Evolutionary conservation across 2,113 vertebrate species (phyloP).

Genomic region (Pseudolaguvia tuberculata): DNA sequence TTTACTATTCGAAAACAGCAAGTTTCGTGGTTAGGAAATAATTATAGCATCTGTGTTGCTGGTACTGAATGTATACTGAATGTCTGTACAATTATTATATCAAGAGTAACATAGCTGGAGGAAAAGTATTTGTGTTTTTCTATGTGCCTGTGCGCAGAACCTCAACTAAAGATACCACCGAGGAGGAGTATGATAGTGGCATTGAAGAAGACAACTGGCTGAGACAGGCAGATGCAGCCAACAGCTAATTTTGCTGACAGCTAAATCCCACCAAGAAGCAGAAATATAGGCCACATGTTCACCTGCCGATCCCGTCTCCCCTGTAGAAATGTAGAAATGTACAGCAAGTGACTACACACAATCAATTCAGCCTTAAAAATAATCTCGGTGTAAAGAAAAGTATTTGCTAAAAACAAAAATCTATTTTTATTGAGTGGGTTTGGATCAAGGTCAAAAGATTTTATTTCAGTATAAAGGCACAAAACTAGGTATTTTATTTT

Average conservation of each 20-base stretch:
- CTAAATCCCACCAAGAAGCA: conserved; percentile 49
- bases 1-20: no score
- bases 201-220: conserved; percentile 85
- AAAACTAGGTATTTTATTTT: conserved; percentile 38
- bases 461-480: conserved; percentile 51
- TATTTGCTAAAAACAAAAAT: conserved; percentile 65
- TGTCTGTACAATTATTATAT: neutral
- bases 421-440: conserved; percentile 57
- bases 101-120: no score
- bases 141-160: conserved; percentile 59
- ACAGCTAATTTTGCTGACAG: conserved; percentile 67
- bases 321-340: conserved; percentile 2
- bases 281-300: conserved; percentile 47
- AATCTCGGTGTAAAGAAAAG: conserved; percentile 65
- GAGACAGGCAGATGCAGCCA: conserved; percentile 80
- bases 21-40: no score
- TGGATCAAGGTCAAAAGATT: conserved; percentile 55
- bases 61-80: neutral
- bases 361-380: conserved; percentile 56
- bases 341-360: conserved; percentile 13
- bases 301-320: conserved; percentile 43
- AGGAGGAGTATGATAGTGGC: conserved; percentile 83
- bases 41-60: neutral
- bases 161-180: conserved; percentile 74
- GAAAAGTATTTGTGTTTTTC: neutral